Conservation (phyloP, 2,113 vertebrate species). For the Cyphomyrus plagiostoma region DNA sequence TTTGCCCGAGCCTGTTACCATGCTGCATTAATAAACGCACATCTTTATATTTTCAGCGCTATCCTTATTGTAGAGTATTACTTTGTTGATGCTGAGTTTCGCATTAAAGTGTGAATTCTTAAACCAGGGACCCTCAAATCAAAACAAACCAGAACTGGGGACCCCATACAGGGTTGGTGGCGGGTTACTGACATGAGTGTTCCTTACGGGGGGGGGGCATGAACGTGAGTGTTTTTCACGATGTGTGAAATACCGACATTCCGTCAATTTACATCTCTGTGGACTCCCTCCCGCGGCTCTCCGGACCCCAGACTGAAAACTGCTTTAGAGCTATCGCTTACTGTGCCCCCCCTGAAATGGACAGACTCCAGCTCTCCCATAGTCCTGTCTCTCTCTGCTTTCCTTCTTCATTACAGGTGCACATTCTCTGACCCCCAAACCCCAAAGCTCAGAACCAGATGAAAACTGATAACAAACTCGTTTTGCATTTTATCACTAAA, state of each 20-base stretch:
- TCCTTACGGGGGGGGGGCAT: neutral
- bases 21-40: neutral
- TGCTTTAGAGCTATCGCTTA: neutral
- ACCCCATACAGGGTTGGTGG: neutral
- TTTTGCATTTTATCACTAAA: neutral
- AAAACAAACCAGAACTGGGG: neutral
- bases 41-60: neutral
- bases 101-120: neutral
- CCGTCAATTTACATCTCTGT: neutral
- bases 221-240: neutral
- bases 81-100: neutral
- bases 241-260: neutral
- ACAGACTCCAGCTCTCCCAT: neutral
- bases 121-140: neutral
- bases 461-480: neutral
- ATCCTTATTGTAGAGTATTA: neutral
- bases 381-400: neutral
- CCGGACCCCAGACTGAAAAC: neutral
- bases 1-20: neutral
- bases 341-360: neutral
- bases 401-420: slow-evolving; percentile 11
- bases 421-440: neutral
- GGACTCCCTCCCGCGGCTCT: neutral
- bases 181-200: neutral
- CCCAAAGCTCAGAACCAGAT: neutral